Evolutionary conservation across 2,797 vertebrate species (phyloP), one percentile per base, ranked within the genome.

Genomic region (Halcyon smyrnensis): DNA sequence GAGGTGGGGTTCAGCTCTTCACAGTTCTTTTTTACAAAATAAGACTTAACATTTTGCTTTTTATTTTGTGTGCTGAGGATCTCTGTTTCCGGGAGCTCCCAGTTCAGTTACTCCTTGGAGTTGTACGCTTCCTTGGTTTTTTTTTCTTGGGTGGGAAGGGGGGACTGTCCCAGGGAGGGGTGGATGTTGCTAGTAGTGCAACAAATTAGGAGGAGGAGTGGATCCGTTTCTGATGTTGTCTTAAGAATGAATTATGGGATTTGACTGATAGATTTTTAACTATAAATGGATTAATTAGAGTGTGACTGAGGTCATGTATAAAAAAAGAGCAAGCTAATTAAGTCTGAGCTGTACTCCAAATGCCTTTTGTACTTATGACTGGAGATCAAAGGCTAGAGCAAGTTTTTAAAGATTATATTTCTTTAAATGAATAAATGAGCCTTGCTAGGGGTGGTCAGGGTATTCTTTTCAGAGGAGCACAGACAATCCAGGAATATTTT

Each of bases 281-380:
- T 95, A 53, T 97, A 97, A 97, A 95, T 95, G 91, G 95, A 95
- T 97, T 97, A 96, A 94, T 94, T 95, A 95, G 88, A 94, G 65
- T 95, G 59, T 96, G 94, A 93, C 91, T 92, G 90, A 97, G 90
- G 87, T 97, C 77, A 70, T 88, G 69, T 79, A 82, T 95, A 95
- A 93, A 96, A 97, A 94, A 88, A 51, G 50, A 97, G 70, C 23
- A 9, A 94, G 64, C 94, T 93, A 94, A 93, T 97, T 97, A 93
- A 93, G 54, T 89, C 92, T 96, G 76, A 79, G 87, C 25, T 5
- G 27, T 87, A 32, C 56, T 90, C 46, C 74, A 84, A 90, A 89
- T 96, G 95, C 87, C 87, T 95, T 86, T 96, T 96, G 62, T 93
- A 53, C 87, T 95, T 67, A 84, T 91, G 94, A 82, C 93, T 96